Conservation (phyloP, 2,797 vertebrate genomes). For the Amniataba percoides region DNA sequence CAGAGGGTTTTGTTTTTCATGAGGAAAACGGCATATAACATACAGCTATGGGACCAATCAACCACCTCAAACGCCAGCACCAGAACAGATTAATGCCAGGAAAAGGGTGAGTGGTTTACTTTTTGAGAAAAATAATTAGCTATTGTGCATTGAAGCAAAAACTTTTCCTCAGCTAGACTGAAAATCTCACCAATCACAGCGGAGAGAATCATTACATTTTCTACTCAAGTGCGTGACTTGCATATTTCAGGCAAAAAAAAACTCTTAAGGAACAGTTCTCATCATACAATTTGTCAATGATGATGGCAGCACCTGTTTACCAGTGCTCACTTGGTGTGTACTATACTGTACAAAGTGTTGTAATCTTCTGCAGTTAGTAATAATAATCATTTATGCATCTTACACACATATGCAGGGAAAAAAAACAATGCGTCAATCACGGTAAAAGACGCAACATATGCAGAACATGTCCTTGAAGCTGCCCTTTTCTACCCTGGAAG, state of each 20-base stretch:
- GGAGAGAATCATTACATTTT: constrained; percentile 8
- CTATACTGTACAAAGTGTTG: too few relatives aligned
- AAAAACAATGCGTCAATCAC: neutral
- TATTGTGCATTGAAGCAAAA: constrained; percentile 13
- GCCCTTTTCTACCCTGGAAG: neutral
- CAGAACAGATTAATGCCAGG: constrained; percentile 52
- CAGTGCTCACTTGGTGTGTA: too few relatives aligned
- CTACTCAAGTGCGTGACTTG: neutral
- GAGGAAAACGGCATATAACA: constrained; percentile 50
- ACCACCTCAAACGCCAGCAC: constrained; percentile 40
- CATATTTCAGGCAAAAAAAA: neutral
- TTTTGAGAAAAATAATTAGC: constrained; percentile 40
- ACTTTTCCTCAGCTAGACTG: constrained; percentile 5
- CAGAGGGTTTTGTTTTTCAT: constrained; percentile 60
- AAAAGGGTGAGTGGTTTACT: constrained; percentile 51
- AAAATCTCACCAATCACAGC: neutral
- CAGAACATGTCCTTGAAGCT: neutral
- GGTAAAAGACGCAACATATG: neutral
- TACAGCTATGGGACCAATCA: constrained; percentile 69
- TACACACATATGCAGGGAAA: neutral
- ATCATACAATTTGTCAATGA: neutral
- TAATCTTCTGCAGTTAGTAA: neutral
- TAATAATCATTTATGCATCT: neutral
- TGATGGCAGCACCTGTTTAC: neutral
- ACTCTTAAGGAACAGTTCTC: neutral